Evolutionary conservation across 2,888 invertebrate genomes (phyloP).

Genomic region (Lottia scabra): DNA sequence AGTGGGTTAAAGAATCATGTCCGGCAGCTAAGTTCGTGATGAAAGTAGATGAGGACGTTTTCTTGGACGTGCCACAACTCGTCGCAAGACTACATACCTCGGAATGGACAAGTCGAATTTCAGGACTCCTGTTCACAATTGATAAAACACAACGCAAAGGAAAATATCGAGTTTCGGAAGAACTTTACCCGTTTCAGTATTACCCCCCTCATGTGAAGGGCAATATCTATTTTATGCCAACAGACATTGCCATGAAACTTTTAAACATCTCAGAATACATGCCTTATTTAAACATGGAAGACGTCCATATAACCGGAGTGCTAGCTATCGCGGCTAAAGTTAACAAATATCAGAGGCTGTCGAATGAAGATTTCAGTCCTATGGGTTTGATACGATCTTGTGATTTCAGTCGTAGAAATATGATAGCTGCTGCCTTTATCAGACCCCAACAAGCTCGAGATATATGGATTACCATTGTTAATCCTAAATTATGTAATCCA

Average conservation of each 20-base stretch:
- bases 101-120: neutral
- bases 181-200: slow-evolving; percentile 31
- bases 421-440: neutral
- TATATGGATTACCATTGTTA: neutral
- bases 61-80: slow-evolving; percentile 67
- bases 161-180: slow-evolving; percentile 34
- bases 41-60: slow-evolving; percentile 65
- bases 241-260: slow-evolving; percentile 33
- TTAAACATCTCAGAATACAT: slow-evolving; percentile 39
- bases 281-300: slow-evolving; percentile 48
- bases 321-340: slow-evolving; percentile 34
- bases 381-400: neutral
- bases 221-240: slow-evolving; percentile 44
- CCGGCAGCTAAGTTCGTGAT: slow-evolving; percentile 50
- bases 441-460: neutral
- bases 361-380: neutral
- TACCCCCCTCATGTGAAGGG: slow-evolving; percentile 45
- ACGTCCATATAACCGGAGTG: slow-evolving; percentile 50
- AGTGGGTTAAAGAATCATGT: slow-evolving; percentile 58
- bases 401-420: neutral
- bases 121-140: neutral
- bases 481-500: no score
- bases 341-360: neutral
- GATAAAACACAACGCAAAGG: slow-evolving; percentile 29
- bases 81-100: slow-evolving; percentile 11